Conservation (phyloP, 2,888 invertebrate genomes). For the Apamea epomidion region DNA sequence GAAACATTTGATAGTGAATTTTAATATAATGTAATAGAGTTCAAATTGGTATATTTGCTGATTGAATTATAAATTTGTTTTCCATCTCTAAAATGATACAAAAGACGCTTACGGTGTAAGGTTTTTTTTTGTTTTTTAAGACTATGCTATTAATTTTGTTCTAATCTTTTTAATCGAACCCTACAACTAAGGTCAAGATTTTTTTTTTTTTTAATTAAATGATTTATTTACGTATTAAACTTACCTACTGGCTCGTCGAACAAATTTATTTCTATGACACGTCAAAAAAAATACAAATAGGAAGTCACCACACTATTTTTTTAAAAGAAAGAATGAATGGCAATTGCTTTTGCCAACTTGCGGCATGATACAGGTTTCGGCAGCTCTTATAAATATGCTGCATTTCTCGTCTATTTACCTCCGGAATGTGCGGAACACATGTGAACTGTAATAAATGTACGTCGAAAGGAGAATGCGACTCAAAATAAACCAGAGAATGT, state of each 20-base stretch:
- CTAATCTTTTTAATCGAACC: background rate
- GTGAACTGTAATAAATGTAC: slow-evolving; percentile 12
- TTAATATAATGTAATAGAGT: slow-evolving; percentile 30
- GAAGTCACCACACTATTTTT: slow-evolving; percentile 3
- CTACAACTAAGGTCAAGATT: background rate
- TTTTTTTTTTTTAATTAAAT: background rate
- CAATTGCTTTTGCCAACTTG: slow-evolving; percentile 21
- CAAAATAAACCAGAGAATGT: slow-evolving; percentile 49
- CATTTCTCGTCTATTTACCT: slow-evolving; percentile 16
- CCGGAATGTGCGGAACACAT: slow-evolving; percentile 38
- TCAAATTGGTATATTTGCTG: slow-evolving; percentile 23
- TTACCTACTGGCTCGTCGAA: slow-evolving; percentile 16
- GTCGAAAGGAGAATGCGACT: slow-evolving; percentile 31
- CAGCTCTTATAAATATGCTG: background rate
- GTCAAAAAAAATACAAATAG: background rate
- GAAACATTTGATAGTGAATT: slow-evolving; percentile 32
- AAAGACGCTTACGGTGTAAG: slow-evolving; percentile 20
- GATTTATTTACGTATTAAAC: background rate
- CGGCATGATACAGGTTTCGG: background rate
- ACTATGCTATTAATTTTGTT: slow-evolving; percentile 37
- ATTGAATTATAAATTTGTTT: slow-evolving; percentile 11
- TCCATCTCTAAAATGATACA: slow-evolving; percentile 17
- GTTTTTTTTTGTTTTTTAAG: slow-evolving; percentile 3
- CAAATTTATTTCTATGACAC: no score
- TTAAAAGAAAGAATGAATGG: background rate